Percentiles rank a stretch among this genome's conserved stretches.
Conservation (phyloP, 2,797 vertebrate genomes). For the Scomberomorus guttatus region DNA sequence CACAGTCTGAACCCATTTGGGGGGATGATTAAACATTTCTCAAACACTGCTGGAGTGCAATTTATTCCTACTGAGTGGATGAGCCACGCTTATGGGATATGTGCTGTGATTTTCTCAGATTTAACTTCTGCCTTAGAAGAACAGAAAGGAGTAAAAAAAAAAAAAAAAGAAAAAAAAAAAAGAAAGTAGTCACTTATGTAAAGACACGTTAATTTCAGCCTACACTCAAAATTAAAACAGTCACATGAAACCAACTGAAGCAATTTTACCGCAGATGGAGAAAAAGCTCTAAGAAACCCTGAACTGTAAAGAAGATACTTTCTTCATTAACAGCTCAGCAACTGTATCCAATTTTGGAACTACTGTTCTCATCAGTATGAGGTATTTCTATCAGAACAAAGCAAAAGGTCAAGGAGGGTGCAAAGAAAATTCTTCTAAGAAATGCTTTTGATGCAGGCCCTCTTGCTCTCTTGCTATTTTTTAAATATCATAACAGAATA, state of each 20-base stretch:
- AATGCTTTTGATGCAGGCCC: constrained; percentile 46
- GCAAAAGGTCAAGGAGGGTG: constrained; percentile 64
- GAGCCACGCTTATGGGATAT: constrained; percentile 43
- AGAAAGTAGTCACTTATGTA: not conserved
- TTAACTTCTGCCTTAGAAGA: constrained; percentile 31
- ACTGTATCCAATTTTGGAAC: constrained; percentile 54
- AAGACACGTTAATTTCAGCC: constrained; percentile 36
- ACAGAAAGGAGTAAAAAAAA: not conserved
- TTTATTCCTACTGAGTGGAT: constrained; percentile 48
- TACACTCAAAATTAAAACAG: constrained; percentile 39
- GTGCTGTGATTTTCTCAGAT: constrained; percentile 38
- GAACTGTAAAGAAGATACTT: constrained; percentile 32
- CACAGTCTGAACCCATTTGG: constrained; percentile 34
- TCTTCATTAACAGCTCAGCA: constrained; percentile 38
- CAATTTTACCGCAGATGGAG: constrained; percentile 33
- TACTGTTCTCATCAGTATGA: constrained; percentile 38
- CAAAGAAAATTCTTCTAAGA: constrained; percentile 44
- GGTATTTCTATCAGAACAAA: constrained; percentile 64
- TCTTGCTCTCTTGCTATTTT: constrained; percentile 26
- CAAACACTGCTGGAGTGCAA: constrained; percentile 39
- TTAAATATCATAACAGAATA: constrained; percentile 37
- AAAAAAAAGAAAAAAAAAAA: too few species aligned
- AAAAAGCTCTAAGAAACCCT: constrained; percentile 4
- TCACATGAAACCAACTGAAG: constrained; percentile 28
- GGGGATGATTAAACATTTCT: constrained; percentile 52